A percentile compares a stretch with the other conserved stretches of the same genome.
Evolutionary conservation across 2,113 vertebrate genomes (phyloP).

Genomic region (Psettodes erumei): DNA sequence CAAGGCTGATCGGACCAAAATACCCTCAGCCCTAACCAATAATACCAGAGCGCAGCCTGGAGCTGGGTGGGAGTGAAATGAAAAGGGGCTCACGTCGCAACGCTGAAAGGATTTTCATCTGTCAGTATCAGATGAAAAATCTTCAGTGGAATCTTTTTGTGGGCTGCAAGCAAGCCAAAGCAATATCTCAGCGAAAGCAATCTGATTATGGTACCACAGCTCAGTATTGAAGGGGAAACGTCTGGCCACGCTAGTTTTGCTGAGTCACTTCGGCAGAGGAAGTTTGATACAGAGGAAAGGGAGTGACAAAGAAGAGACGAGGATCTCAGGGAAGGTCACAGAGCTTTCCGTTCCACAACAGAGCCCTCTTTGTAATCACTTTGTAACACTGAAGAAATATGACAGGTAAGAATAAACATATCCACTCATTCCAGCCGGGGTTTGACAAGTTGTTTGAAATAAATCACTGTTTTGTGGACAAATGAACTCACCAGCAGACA

Average conservation of each 20-base stretch:
- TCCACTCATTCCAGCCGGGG: background rate
- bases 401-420: background rate
- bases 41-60: conserved; percentile 42
- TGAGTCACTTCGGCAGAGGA: conserved; percentile 63
- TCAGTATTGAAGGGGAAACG: conserved; percentile 38
- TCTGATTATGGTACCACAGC: conserved; percentile 55
- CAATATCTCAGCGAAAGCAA: conserved; percentile 68
- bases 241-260: conserved; percentile 48
- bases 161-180: conserved; percentile 61
- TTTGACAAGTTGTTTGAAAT: background rate
- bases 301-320: conserved; percentile 34
- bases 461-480: background rate
- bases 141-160: conserved; percentile 65
- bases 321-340: conserved; percentile 37
- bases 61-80: conserved; percentile 55
- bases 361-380: conserved; percentile 16
- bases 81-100: conserved; percentile 66
- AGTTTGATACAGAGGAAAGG: conserved; percentile 53
- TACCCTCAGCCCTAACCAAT: conserved; percentile 52
- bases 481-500: conserved; percentile 92
- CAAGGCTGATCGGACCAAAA: conserved; percentile 61
- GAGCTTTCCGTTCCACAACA: conserved; percentile 23
- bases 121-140: conserved; percentile 65
- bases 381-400: background rate
- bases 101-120: conserved; percentile 64